A percentile compares a stretch with the other conserved stretches of the same genome.
Conservation (phyloP, 2,113 vertebrate genomes). For the Hirundichthys speculiger region DNA sequence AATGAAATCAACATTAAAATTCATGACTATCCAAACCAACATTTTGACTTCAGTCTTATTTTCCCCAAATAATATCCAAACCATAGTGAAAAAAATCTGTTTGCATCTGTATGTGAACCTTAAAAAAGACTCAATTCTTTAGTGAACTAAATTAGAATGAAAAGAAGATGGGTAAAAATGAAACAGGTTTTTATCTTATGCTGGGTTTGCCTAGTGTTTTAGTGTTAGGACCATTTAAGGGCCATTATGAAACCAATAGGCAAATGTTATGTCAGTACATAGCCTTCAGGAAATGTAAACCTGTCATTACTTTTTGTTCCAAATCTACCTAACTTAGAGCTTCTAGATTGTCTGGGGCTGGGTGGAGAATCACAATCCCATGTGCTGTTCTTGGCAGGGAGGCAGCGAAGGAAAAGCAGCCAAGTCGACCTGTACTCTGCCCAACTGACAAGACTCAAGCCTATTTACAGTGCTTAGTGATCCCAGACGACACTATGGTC, state of each 20-base stretch:
- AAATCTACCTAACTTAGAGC: slow-evolving; percentile 60
- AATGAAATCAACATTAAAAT: no score
- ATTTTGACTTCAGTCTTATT: no score
- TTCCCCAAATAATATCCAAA: no score
- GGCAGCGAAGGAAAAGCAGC: slow-evolving; percentile 45
- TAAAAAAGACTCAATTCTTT: no score
- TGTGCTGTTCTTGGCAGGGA: slow-evolving; percentile 59
- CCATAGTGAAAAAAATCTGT: no score
- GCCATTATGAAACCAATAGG: slow-evolving; percentile 50
- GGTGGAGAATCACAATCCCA: slow-evolving; percentile 55
- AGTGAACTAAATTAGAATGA: no score
- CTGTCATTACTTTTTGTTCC: slow-evolving; percentile 40
- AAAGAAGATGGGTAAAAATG: not conserved
- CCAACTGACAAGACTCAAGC: slow-evolving; percentile 61
- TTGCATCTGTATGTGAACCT: no score
- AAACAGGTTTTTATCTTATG: not conserved
- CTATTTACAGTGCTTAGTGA: slow-evolving; percentile 77
- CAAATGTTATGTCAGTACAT: slow-evolving; percentile 52
- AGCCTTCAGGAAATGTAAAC: slow-evolving; percentile 46
- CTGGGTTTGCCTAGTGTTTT: slow-evolving; percentile 42
- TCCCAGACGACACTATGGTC: slow-evolving; percentile 64
- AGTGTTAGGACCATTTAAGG: slow-evolving; percentile 30
- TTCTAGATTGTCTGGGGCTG: slow-evolving; percentile 51
- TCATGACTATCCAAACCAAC: no score
- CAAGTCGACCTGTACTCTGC: slow-evolving; percentile 50